These are phyloP conservation scores for Orthonyx spaldingii DNA, from an alignment of 2,113 vertebrate species.

Conservation along the genomic window DNA sequence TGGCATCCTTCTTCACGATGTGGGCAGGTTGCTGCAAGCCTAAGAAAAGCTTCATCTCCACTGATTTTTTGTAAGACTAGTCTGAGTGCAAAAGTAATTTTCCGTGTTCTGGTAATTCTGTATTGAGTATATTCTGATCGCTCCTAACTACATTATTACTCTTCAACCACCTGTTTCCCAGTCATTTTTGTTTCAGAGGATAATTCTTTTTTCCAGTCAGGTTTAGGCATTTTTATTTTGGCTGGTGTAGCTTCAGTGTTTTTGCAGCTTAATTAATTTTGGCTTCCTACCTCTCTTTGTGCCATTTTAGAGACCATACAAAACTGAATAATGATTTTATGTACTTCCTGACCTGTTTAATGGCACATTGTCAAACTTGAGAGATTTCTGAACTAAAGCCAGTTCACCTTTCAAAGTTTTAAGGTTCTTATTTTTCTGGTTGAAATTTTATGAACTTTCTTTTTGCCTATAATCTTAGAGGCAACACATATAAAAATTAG, in stretches of 20 bases:
- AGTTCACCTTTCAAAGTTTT: background rate
- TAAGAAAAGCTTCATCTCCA: background rate
- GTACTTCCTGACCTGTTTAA: background rate
- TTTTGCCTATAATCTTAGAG: background rate
- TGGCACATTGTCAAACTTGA: background rate
- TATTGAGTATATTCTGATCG: background rate
- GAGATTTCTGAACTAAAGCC: background rate
- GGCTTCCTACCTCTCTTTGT: background rate
- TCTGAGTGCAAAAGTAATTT: background rate
- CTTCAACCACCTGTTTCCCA: background rate
- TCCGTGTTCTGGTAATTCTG: background rate
- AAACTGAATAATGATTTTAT: background rate
- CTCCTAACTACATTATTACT: background rate
- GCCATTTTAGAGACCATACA: background rate
- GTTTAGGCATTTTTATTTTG: background rate
- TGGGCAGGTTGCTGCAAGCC: background rate
- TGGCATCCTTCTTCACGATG: background rate
- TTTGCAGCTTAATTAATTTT: background rate
- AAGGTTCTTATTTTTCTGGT: background rate
- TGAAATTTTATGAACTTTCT: background rate
- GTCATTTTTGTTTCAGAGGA: background rate
- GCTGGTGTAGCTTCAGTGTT: background rate
- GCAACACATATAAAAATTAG: background rate
- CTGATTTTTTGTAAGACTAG: background rate
- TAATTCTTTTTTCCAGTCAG: background rate